Base-by-base conservation (phyloP, 2,113 vertebrate species). In the Bos indicus region DNA sequence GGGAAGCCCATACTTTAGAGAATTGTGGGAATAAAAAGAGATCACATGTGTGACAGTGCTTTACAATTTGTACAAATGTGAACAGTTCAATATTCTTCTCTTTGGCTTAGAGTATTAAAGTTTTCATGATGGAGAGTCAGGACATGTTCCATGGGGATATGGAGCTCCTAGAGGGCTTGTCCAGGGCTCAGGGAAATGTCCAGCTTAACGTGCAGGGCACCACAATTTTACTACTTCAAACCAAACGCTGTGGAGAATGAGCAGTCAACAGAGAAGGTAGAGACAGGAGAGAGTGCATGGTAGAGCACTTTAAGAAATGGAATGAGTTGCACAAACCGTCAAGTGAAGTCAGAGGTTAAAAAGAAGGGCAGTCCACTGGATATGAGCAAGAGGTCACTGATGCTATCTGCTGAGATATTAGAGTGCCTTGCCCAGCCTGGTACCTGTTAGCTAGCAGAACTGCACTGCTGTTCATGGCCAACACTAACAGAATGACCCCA, bases 241-340 rank as follows among this genome's bases (percentile, higher is more conserved):
- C 94, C 96, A 98, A 98, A 96, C 96, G 94, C 77, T 91, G 48
- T 94, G 80, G 60, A 94, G 95, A 96, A 87, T 52, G 19, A 95
- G 60, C 23, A 96, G 59, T 77, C 88, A 97, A 83, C 48, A 94
- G 67, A 92, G 16, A 93, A 71, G 21, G 4, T n/a, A 74, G 52
- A 82, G 87, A 54, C 71, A 88, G 51, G 40, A 74, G 40, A 92
- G 17, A 71, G 26, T 9, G 82, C 43, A 19, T 74, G 71, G 81
- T 60, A 71, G 54, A 94, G 17, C 86, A 17, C 25, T 88, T 86
- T 83, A 30, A 87, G 90, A 91, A 97, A 46, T 82, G 40, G 16
- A 86, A 90, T 17, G 48, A 86, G 23, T 82, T 36, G 33, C 54
- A 16, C 19, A 85, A 11, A 36, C 2, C 16, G 0, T 84, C 57